Conservation (phyloP, 2,113 vertebrate species). For the Saguinus midas region DNA sequence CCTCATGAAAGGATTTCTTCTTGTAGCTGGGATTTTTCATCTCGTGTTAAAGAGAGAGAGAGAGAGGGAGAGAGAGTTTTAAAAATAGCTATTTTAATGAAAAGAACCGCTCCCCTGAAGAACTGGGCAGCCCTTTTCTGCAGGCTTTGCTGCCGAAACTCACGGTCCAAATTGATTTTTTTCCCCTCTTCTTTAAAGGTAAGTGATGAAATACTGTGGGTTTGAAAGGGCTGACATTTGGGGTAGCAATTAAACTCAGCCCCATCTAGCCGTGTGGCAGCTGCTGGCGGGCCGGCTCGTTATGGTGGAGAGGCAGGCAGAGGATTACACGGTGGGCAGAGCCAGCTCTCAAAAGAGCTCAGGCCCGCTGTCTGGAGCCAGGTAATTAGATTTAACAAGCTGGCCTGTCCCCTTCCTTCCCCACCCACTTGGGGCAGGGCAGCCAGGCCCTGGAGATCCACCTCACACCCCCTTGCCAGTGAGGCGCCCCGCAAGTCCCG, state of each 20-base stretch:
- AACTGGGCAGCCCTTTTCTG: conserved; percentile 78
- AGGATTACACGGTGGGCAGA: conserved; percentile 41
- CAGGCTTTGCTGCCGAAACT: conserved; percentile 72
- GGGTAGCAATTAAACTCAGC: conserved; percentile 79
- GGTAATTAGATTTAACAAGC: conserved; percentile 76
- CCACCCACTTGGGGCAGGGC: conserved; percentile 3
- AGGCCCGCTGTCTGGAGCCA: conserved; percentile 47
- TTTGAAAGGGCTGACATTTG: conserved; percentile 82
- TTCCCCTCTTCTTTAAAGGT: conserved; percentile 78
- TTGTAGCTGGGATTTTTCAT: conserved; percentile 80
- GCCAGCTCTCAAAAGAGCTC: conserved; percentile 50
- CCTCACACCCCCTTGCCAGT: background rate
- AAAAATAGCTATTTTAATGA: conserved; percentile 83
- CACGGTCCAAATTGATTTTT: conserved; percentile 78
- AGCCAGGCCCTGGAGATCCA: background rate
- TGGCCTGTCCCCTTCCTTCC: conserved; percentile 34
- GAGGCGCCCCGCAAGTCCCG: background rate
- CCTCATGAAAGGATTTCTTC: conserved; percentile 79
- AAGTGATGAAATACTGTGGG: conserved; percentile 81
- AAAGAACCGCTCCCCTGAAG: conserved; percentile 80
- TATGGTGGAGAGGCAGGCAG: conserved; percentile 39
- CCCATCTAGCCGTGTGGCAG: conserved; percentile 62
- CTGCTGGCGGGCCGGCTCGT: conserved; percentile 65
- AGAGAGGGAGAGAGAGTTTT: conserved; percentile 68
- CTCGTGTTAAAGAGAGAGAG: conserved; percentile 75